Conservation (phyloP, 2,797 vertebrate genomes). For the Coccyzus lansbergi region DNA sequence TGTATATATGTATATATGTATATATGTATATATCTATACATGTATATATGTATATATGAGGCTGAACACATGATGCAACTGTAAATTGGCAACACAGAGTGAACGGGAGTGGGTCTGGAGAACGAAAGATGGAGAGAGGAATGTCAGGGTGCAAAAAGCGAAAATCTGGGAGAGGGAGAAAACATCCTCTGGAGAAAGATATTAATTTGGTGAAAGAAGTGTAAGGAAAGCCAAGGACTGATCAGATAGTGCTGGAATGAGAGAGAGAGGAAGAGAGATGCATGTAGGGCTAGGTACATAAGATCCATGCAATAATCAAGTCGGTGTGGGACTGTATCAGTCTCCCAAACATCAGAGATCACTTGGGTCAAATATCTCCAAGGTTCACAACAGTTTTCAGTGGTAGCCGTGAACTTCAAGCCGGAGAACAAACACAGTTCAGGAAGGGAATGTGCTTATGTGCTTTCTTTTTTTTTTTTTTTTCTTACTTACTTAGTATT, state of each 20-base stretch:
- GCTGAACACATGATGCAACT: not conserved
- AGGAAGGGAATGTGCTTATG: not conserved
- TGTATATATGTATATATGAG: too few relatives aligned
- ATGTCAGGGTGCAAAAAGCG: constrained; percentile 21
- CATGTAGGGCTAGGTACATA: not conserved
- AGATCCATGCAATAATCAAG: not conserved
- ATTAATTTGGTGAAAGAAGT: constrained; percentile 4
- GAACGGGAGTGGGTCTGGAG: not conserved
- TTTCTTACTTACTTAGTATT: not conserved
- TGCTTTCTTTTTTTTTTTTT: too few relatives aligned
- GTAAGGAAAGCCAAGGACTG: constrained; percentile 22
- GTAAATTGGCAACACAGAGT: not conserved
- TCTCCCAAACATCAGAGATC: not conserved
- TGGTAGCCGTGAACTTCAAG: not conserved
- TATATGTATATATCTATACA: too few relatives aligned
- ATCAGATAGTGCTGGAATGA: constrained; percentile 31
- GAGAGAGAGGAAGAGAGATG: not conserved
- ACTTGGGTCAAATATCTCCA: not conserved
- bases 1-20: too few relatives aligned
- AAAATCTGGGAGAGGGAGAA: not conserved
- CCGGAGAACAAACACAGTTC: not conserved
- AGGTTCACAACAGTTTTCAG: not conserved
- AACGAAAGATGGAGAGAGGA: not conserved
- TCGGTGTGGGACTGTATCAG: not conserved
- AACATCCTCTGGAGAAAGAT: not conserved